These are phyloP conservation scores for Aramus guarauna DNA, from an alignment of 2,113 vertebrate genomes.

Conservation along the genomic window DNA sequence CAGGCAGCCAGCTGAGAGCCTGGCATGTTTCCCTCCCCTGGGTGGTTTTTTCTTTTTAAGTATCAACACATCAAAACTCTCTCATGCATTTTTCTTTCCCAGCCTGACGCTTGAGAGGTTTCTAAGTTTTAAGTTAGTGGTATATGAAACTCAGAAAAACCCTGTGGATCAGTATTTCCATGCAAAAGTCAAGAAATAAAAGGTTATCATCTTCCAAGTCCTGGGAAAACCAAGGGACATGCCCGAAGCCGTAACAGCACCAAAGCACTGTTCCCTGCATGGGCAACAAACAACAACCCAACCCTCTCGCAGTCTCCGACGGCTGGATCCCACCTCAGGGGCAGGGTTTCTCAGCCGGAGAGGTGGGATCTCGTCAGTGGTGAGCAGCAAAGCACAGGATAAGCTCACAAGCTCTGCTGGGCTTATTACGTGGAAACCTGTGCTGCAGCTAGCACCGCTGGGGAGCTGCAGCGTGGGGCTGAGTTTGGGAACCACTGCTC, in stretches of 20 bases:
- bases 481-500: neutral
- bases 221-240: neutral
- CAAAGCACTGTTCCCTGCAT: accelerated
- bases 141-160: neutral
- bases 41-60: neutral
- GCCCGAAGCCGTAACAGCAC: neutral
- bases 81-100: neutral
- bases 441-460: accelerated
- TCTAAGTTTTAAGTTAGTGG: neutral
- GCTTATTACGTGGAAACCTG: neutral
- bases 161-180: neutral
- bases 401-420: neutral
- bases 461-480: neutral
- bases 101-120: neutral
- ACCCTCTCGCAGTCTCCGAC: accelerated
- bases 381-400: neutral
- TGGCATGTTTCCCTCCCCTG: neutral
- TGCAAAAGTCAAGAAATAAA: neutral
- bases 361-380: accelerated
- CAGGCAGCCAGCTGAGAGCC: neutral
- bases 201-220: neutral
- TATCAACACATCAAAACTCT: neutral
- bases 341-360: neutral
- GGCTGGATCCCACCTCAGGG: neutral
- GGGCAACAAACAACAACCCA: neutral